These are phyloP conservation scores for Sitobion miscanthi DNA, from an alignment of 1,140 invertebrate genomes.

Conservation along the genomic window DNA sequence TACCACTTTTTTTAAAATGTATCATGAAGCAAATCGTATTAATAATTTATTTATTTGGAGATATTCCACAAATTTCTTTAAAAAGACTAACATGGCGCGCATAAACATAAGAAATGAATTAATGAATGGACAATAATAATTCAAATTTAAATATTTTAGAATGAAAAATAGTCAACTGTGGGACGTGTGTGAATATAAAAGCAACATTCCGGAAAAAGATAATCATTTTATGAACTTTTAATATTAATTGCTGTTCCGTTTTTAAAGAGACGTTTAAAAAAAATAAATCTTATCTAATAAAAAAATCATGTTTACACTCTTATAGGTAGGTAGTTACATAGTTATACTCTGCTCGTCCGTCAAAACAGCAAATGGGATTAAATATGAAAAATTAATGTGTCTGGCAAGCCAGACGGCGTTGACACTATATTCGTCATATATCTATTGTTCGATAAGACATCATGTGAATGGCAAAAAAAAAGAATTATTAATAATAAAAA, in stretches of 20 bases:
- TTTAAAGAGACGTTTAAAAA: neutral
- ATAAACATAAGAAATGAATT: neutral
- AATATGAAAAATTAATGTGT: constrained; percentile 44
- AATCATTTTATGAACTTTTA: constrained; percentile 13
- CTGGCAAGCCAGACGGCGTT: constrained; percentile 40
- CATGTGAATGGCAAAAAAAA: constrained; percentile 17
- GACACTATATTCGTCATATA: constrained; percentile 33
- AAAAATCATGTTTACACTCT: neutral
- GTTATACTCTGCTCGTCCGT: neutral
- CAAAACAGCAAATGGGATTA: constrained; percentile 34
- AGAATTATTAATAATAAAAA: constrained; percentile 25
- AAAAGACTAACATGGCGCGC: neutral
- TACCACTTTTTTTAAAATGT: neutral
- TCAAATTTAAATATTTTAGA: no score
- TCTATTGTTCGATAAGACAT: constrained; percentile 50
- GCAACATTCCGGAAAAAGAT: neutral
- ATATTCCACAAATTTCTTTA: neutral
- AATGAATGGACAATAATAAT: neutral
- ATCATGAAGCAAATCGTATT: neutral
- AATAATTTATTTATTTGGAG: neutral
- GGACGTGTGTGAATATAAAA: neutral
- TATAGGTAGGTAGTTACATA: neutral
- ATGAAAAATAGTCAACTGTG: neutral
- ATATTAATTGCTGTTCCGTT: neutral
- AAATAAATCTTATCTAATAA: constrained; percentile 9